A percentile compares a stretch with the other conserved stretches of the same genome.
phyloP scores from a whole-genome alignment of 2,888 invertebrate species.

The Mythimna lalbum region DNA sequence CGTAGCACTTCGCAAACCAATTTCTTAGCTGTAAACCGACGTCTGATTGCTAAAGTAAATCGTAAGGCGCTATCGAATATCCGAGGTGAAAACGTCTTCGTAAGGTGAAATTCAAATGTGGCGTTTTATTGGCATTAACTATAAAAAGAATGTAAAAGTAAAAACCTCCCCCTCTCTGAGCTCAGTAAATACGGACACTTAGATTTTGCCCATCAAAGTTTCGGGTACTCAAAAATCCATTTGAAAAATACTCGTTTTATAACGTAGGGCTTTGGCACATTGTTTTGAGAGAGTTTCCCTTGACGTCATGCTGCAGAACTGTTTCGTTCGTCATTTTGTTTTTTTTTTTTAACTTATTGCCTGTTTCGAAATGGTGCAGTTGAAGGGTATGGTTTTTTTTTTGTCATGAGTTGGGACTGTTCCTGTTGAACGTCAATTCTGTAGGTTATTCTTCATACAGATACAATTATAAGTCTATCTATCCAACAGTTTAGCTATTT shows the following conservation, averaged over 20 bases:
- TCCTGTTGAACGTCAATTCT: background rate
- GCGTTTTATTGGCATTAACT: conserved; percentile 83
- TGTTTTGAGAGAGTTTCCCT: conserved; percentile 10
- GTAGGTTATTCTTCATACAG: too few species aligned
- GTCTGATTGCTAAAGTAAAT: conserved; percentile 63
- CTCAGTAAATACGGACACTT: conserved; percentile 86
- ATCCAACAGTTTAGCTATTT: too few species aligned
- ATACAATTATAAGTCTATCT: too few species aligned
- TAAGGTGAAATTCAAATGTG: conserved; percentile 82
- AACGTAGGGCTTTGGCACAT: conserved; percentile 53
- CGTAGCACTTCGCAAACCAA: conserved; percentile 36
- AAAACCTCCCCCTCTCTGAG: conserved; percentile 77
- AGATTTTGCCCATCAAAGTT: conserved; percentile 88
- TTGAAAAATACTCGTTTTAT: conserved; percentile 88
- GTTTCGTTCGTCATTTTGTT: background rate
- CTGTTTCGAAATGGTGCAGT: background rate
- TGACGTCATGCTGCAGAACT: background rate
- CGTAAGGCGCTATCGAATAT: conserved; percentile 58
- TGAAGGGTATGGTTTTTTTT: background rate
- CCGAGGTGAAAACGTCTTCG: conserved; percentile 64
- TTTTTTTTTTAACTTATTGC: background rate
- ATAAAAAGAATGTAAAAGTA: conserved; percentile 86
- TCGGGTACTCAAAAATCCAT: conserved; percentile 90
- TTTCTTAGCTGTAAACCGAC: conserved; percentile 43
- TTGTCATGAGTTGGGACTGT: background rate